These are phyloP conservation scores for Propsilocerus akamusi DNA, from an alignment of 1,140 invertebrate genomes.

Conservation along the genomic window DNA sequence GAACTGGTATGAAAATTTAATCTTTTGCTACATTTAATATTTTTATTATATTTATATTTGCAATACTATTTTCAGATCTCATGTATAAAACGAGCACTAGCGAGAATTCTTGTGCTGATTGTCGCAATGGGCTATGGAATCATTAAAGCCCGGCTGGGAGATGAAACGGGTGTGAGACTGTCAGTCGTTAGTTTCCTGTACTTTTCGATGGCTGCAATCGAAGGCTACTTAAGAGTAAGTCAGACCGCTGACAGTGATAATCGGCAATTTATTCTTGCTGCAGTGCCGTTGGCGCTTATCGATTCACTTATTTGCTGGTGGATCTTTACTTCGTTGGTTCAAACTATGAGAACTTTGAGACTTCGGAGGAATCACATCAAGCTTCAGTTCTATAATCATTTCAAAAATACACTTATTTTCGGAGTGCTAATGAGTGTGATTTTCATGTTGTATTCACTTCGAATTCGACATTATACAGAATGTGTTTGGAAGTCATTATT, in stretches of 20 bases:
- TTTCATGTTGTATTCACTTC: conserved; percentile 85
- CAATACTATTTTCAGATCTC: conserved; percentile 9
- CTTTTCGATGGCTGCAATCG: conserved; percentile 62
- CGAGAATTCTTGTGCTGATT: conserved; percentile 83
- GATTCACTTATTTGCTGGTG: conserved; percentile 59
- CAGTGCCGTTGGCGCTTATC: conserved; percentile 49
- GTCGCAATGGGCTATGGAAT: conserved; percentile 89
- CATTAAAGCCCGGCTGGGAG: conserved; percentile 53
- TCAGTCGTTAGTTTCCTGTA: conserved; percentile 50
- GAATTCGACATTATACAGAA: conserved; percentile 44
- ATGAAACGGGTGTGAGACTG: neutral
- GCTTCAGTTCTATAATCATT: conserved; percentile 75
- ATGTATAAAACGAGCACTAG: conserved; percentile 71
- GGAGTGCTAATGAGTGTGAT: conserved; percentile 71
- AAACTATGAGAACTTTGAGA: conserved; percentile 72
- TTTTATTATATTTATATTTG: neutral
- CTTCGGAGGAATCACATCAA: conserved; percentile 76
- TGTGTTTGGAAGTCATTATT: conserved; percentile 84
- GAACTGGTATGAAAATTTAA: conserved; percentile 54
- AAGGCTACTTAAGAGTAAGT: conserved; percentile 60
- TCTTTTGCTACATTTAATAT: too few relatives aligned
- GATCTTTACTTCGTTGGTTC: conserved; percentile 77
- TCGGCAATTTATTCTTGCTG: conserved; percentile 47
- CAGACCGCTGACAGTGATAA: conserved; percentile 43
- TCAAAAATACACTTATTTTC: conserved; percentile 84